These are phyloP conservation scores for Taxidea taxus DNA, from an alignment of 2,113 vertebrate genomes.

Conservation along the genomic window DNA sequence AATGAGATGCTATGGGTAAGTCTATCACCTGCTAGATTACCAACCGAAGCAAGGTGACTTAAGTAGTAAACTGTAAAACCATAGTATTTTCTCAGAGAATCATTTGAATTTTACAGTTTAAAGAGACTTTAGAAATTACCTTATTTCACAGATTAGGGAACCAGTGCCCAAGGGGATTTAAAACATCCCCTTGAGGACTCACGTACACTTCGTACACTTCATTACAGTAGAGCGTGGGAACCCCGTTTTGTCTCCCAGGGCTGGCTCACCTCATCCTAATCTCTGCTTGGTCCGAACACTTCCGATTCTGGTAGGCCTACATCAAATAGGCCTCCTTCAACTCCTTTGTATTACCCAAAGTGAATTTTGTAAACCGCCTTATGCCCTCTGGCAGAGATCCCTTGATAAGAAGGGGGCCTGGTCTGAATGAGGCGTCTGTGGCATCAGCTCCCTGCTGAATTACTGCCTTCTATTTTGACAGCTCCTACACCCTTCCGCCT, in stretches of 20 bases:
- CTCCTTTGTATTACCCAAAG: slow-evolving; percentile 82
- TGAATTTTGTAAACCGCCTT: slow-evolving; percentile 81
- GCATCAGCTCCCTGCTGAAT: slow-evolving; percentile 81
- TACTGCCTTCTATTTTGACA: slow-evolving; percentile 81
- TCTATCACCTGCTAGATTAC: slow-evolving; percentile 11
- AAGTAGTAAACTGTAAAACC: neutral
- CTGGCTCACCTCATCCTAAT: slow-evolving; percentile 54
- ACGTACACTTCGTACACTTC: neutral
- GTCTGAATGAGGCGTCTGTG: slow-evolving; percentile 83
- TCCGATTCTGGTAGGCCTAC: slow-evolving; percentile 71
- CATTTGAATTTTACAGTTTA: slow-evolving; percentile 13
- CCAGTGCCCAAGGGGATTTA: neutral
- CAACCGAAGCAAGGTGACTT: slow-evolving; percentile 54
- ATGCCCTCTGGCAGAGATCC: slow-evolving; percentile 83
- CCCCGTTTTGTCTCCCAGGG: neutral
- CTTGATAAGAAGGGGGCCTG: slow-evolving; percentile 78
- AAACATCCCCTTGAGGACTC: neutral
- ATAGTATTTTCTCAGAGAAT: neutral
- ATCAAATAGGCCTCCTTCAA: slow-evolving; percentile 80
- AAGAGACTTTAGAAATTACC: neutral
- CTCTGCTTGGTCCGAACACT: slow-evolving; percentile 50
- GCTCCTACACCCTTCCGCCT: slow-evolving; percentile 71
- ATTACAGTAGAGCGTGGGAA: neutral
- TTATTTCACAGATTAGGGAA: slow-evolving; percentile 14
- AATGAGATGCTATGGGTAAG: neutral